Base-by-base conservation (phyloP, 2,113 vertebrate genomes). In the Reinhardtius hippoglossoides region DNA sequence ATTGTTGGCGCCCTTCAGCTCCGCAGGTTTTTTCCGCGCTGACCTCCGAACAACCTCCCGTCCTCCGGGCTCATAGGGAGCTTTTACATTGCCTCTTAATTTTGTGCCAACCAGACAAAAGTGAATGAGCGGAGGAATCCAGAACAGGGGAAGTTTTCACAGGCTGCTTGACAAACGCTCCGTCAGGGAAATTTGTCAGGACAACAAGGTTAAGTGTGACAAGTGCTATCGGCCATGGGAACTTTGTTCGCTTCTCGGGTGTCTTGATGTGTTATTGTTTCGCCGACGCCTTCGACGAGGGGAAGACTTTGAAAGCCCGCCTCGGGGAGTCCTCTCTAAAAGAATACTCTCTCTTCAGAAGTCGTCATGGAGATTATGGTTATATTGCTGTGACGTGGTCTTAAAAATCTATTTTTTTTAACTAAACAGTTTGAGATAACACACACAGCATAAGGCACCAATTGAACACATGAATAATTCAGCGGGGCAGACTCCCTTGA, bases 141-240 rank as follows among this genome's bases (percentile, higher is more conserved):
- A 15, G 86, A 84, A 84, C 74, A 86, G 78, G 87, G 31, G 88
- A 84, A 85, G 78, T 68, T 67, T 74, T 76, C 56, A 73, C 86
- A 80, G 57, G 63, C 65, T 42, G 78, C 55, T 74, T 44, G 83
- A 90, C 83, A 57, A 57, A 78, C 14, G 66, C 73, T 85, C 71
- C 67, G 78, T 88, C 87, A 78, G 82, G 76, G 85, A 87, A 90
- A 86, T 87, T 74, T 82, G 85, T 91, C 76, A 72, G 81, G 71
- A 88, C 85, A 85, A 84, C 78, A 66, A 88, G 89, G 90, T 89
- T 90, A 91, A 92, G 82, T 91, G 90, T 87, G 86, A 92, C 88
- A 82, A 66, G 55, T 68, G 83, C 59, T 72, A 71, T 86, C 69
- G 71, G 85, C 89, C 90, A 89, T 90, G 92, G 87, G 92, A 93